phyloP scores from a whole-genome alignment of 2,797 vertebrate genomes.

The Cossypha niveicapilla region DNA sequence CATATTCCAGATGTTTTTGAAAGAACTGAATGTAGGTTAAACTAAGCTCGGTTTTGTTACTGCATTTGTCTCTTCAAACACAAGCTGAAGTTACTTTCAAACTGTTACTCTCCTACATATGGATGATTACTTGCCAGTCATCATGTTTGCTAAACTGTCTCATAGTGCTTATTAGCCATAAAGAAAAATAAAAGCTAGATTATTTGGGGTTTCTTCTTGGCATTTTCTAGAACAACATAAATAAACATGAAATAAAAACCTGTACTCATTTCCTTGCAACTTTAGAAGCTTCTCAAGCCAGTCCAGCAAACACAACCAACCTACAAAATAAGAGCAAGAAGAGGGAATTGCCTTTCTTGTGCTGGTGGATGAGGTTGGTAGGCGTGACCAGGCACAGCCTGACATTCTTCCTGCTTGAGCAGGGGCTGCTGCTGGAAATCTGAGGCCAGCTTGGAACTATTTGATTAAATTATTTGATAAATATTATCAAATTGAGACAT shows the following conservation, averaged over 20 bases:
- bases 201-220: not conserved
- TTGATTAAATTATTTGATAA: not conserved
- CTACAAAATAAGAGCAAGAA: not conserved
- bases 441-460: not conserved
- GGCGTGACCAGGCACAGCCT: not conserved
- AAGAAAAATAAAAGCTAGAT: not conserved
- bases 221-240: not conserved
- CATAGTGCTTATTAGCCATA: not conserved
- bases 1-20: not conserved
- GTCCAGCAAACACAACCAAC: not conserved
- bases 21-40: not conserved
- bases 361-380: not conserved
- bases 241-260: not conserved
- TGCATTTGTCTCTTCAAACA: not conserved
- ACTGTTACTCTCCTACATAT: not conserved
- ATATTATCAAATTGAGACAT: not conserved
- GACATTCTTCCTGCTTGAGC: not conserved
- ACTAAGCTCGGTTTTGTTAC: not conserved
- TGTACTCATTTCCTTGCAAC: not conserved
- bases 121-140: not conserved
- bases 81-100: not conserved
- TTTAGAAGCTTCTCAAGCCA: not conserved
- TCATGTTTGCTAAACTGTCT: not conserved
- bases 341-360: not conserved
- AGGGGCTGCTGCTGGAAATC: not conserved